These are phyloP conservation scores for Chouioia cunea DNA, from an alignment of 2,888 invertebrate genomes.

Conservation along the genomic window DNA sequence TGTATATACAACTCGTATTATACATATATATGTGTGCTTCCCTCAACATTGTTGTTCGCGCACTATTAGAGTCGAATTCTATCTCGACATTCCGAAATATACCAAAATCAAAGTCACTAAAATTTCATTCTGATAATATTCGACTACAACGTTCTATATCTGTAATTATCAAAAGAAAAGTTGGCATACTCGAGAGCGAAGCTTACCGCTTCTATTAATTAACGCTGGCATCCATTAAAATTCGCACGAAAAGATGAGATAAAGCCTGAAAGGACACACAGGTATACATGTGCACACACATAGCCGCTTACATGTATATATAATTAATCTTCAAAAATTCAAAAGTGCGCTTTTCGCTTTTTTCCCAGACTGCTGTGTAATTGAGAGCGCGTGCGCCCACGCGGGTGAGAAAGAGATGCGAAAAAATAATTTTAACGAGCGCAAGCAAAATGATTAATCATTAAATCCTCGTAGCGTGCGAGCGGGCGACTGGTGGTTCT, in stretches of 20 bases:
- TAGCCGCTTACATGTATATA: no score
- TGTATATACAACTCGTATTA: no score
- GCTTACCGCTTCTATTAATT: slow-evolving; percentile 32
- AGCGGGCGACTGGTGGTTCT: neutral
- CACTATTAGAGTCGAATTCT: no score
- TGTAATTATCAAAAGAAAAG: no score
- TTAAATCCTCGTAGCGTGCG: slow-evolving; percentile 31
- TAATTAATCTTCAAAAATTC: slow-evolving; percentile 2
- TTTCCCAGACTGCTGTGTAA: neutral
- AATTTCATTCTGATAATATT: no score
- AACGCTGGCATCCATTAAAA: slow-evolving; percentile 25
- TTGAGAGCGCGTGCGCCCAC: neutral
- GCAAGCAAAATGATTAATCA: slow-evolving; percentile 46
- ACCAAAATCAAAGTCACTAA: no score
- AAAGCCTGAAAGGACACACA: neutral
- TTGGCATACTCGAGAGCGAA: neutral
- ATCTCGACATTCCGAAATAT: no score
- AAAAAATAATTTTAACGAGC: slow-evolving; percentile 41
- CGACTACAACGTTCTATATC: no score
- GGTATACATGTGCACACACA: no score
- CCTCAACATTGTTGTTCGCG: no score
- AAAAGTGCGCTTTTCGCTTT: neutral
- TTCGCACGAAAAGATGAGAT: slow-evolving; percentile 11
- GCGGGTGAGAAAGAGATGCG: neutral
- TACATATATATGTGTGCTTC: no score